Evolutionary conservation across 2,797 vertebrate genomes (phyloP).

Genomic region (Pristis pectinata): DNA sequence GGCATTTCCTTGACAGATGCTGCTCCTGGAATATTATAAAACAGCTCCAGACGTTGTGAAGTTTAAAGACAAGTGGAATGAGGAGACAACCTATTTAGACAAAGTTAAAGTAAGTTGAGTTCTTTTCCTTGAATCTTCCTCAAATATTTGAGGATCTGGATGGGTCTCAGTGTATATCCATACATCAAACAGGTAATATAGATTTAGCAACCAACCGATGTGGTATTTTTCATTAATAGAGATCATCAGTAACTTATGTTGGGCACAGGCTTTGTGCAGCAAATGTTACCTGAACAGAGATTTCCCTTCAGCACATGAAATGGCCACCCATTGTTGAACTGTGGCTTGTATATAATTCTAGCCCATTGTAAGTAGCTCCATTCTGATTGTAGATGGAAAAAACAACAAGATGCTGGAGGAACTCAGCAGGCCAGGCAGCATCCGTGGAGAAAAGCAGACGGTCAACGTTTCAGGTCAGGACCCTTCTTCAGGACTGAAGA

Average conservation of each 20-base stretch:
- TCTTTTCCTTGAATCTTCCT: neutral
- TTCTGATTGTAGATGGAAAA: neutral
- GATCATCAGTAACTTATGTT: neutral
- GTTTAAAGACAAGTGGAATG: conserved; percentile 83
- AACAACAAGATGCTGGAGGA: too few species aligned
- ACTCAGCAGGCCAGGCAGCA: too few species aligned
- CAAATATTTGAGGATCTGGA: neutral
- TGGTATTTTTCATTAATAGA: neutral
- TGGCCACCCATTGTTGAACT: neutral
- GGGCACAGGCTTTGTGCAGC: neutral
- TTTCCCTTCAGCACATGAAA: neutral
- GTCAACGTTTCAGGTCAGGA: too few species aligned
- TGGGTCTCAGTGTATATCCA: neutral
- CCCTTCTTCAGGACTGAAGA: too few species aligned
- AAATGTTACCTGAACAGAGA: neutral
- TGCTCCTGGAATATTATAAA: conserved; percentile 87
- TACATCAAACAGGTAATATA: neutral
- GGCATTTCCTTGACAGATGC: conserved; percentile 59
- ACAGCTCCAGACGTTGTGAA: conserved; percentile 78
- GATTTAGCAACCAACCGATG: neutral
- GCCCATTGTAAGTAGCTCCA: neutral
- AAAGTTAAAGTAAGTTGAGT: conserved; percentile 78
- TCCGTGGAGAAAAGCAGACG: too few species aligned
- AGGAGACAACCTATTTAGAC: conserved; percentile 82
- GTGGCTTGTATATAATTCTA: neutral